phyloP scores from a whole-genome alignment of 2,113 vertebrate genomes.

The Typhlomys cinereus region DNA sequence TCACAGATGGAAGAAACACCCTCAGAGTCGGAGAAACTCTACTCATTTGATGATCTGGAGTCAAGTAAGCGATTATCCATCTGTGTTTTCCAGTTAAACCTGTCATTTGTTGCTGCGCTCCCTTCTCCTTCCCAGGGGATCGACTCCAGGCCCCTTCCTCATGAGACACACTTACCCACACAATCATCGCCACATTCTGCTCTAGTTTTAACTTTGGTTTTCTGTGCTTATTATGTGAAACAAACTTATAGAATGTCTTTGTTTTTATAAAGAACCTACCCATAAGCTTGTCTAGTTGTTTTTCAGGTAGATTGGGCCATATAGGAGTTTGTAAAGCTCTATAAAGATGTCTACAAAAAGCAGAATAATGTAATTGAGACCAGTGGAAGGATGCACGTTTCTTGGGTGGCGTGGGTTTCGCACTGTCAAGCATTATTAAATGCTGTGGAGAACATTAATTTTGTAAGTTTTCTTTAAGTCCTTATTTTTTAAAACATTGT shows the following conservation, averaged over 20 bases:
- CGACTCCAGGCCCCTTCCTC: too few relatives aligned
- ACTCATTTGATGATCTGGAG: constrained; percentile 91
- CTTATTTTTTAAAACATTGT: not conserved
- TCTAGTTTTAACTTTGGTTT: not conserved
- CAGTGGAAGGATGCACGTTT: not conserved
- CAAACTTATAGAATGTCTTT: not conserved
- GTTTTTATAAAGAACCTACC: not conserved
- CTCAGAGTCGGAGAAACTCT: constrained; percentile 87
- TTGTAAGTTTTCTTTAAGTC: not conserved
- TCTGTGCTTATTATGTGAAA: not conserved
- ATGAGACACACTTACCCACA: not conserved
- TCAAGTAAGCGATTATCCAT: constrained; percentile 90
- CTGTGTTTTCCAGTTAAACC: not conserved
- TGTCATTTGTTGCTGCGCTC: not conserved
- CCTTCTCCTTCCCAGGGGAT: not conserved
- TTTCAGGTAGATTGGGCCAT: not conserved
- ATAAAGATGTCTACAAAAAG: not conserved
- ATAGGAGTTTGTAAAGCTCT: not conserved
- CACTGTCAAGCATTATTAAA: not conserved
- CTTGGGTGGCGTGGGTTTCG: not conserved
- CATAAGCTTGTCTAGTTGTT: not conserved
- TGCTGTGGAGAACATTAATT: not conserved
- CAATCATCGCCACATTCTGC: not conserved
- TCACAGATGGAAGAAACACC: constrained; percentile 86
- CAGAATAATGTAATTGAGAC: not conserved